Percentiles rank a stretch among this genome's conserved stretches.
Evolutionary conservation across 2,113 vertebrate species (phyloP).

Genomic region (Dicaeum eximium): DNA sequence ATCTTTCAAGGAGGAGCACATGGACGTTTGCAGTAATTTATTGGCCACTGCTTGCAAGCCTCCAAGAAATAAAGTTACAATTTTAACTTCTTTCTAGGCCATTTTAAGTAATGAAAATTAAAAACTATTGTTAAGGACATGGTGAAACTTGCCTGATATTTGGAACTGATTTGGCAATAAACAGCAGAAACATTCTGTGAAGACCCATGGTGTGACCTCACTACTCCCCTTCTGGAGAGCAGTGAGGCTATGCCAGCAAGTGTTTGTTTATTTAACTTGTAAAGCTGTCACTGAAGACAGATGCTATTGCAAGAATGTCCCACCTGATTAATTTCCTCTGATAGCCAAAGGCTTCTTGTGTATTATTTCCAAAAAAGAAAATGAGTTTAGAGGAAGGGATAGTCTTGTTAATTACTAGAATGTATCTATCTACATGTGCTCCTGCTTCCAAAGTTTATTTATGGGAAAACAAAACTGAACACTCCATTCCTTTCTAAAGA

Average conservation of each 20-base stretch:
- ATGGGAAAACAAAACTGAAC: neutral
- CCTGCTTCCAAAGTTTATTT: neutral
- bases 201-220: neutral
- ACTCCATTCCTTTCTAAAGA: neutral
- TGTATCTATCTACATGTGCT: neutral
- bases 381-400: neutral
- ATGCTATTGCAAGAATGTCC: neutral
- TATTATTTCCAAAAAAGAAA: neutral
- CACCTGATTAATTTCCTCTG: neutral
- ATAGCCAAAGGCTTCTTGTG: slow-evolving; percentile 11
- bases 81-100: neutral
- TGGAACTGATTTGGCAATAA: neutral
- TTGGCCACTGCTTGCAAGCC: neutral
- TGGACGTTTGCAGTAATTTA: neutral
- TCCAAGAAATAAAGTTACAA: slow-evolving; percentile 1
- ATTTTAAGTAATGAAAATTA: neutral
- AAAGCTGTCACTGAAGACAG: neutral
- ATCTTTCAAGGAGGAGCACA: neutral
- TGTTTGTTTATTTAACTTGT: slow-evolving; percentile 23
- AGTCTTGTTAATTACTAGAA: neutral
- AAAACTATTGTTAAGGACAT: neutral
- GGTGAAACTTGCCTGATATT: neutral
- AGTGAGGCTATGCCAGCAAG: neutral
- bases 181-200: neutral
- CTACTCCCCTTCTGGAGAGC: neutral